Conservation (phyloP, 1,140 invertebrate genomes). For the Drosophila ogumai region DNA sequence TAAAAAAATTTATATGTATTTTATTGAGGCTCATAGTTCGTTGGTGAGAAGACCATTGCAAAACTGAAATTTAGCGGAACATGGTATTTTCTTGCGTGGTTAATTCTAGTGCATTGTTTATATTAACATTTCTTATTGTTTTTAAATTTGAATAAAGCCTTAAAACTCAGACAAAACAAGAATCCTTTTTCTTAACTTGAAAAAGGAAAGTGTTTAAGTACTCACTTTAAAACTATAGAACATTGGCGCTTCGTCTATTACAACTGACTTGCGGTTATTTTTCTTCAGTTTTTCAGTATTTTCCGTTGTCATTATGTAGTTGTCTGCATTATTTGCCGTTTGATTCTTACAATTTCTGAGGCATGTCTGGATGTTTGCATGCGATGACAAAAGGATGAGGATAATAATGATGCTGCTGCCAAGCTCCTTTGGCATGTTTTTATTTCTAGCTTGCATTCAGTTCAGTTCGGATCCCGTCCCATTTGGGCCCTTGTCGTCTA, state of each 20-base stretch:
- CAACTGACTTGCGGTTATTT: conserved; percentile 7
- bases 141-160: too few species aligned
- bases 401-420: conserved; percentile 53
- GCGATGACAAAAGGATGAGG: conserved; percentile 66
- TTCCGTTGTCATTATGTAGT: conserved; percentile 67
- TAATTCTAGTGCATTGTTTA: too few species aligned
- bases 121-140: too few species aligned
- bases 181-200: too few species aligned
- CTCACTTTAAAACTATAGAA: conserved; percentile 5
- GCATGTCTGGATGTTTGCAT: conserved; percentile 77
- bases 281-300: conserved; percentile 42
- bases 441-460: conserved; percentile 49
- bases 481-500: conserved; percentile 71
- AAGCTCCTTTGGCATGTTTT: conserved; percentile 49
- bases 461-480: conserved; percentile 10
- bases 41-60: too few species aligned
- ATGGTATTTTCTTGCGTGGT: too few species aligned
- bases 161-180: too few species aligned
- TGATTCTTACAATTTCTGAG: conserved; percentile 73
- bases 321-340: conserved; percentile 76
- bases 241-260: conserved; percentile 29
- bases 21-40: too few species aligned
- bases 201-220: not conserved
- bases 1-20: too few species aligned
- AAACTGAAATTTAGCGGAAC: too few species aligned